Conservation (phyloP, 2,888 invertebrate genomes). For the Lacanobia oleracea region DNA sequence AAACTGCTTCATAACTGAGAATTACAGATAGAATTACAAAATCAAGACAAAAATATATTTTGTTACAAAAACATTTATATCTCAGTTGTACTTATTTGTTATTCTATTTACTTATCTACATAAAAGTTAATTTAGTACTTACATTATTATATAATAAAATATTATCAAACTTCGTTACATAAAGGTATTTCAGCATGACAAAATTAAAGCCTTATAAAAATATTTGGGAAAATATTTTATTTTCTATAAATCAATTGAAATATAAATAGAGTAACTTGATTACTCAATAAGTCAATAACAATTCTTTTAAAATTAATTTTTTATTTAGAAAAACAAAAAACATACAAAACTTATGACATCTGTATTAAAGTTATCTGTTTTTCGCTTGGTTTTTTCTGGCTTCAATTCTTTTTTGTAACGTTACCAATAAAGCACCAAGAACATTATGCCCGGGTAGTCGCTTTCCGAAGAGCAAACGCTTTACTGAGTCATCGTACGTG, state of each 20-base stretch:
- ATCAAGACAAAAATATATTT: constrained; percentile 53
- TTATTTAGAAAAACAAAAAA: constrained; percentile 37
- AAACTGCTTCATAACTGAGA: constrained; percentile 48
- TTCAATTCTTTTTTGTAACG: constrained; percentile 95
- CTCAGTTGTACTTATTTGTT: constrained; percentile 47
- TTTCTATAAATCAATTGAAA: constrained; percentile 44
- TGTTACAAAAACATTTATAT: constrained; percentile 62
- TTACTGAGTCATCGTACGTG: constrained; percentile 97
- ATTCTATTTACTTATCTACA: constrained; percentile 60
- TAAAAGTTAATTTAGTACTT: constrained; percentile 60
- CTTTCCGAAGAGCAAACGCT: constrained; percentile 96
- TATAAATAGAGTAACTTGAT: constrained; percentile 32
- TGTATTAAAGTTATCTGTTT: constrained; percentile 78
- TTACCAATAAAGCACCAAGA: constrained; percentile 94
- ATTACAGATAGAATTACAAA: constrained; percentile 50
- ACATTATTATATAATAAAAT: constrained; percentile 52
- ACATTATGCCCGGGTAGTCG: constrained; percentile 97
- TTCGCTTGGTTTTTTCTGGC: constrained; percentile 89
- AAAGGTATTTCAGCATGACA: constrained; percentile 58
- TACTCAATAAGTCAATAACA: constrained; percentile 35
- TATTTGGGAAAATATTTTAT: constrained; percentile 61
- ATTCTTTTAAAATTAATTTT: constrained; percentile 28
- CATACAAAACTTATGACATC: constrained; percentile 3
- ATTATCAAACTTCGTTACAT: constrained; percentile 55
- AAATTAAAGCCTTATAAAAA: constrained; percentile 64